Percentiles rank a stretch among this genome's conserved stretches.
phyloP scores from a whole-genome alignment of 2,888 invertebrate genomes.

The Cantharis rufa region DNA sequence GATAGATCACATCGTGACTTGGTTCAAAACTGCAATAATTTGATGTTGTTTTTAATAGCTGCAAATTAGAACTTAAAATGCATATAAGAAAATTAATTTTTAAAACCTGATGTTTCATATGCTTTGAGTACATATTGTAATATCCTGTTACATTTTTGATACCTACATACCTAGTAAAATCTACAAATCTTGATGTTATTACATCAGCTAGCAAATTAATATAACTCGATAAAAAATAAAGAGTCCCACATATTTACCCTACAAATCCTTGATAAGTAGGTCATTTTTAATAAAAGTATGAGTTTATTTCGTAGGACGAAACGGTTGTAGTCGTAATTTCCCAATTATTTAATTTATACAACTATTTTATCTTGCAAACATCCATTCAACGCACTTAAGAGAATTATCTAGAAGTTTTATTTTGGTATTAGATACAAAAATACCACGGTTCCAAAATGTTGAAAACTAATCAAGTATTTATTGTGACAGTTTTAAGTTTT shows the following conservation, averaged over 20 bases:
- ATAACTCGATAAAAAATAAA: background rate
- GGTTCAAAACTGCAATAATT: too few species aligned
- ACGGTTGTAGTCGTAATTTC: conserved; percentile 1
- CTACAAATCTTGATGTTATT: background rate
- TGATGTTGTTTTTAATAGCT: too few species aligned
- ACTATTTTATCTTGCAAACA: conserved; percentile 3
- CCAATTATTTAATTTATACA: conserved; percentile 4
- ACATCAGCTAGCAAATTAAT: background rate
- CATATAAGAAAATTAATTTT: too few species aligned
- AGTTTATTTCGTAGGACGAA: conserved; percentile 4
- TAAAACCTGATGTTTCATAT: background rate
- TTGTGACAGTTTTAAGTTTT: background rate
- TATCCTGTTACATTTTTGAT: background rate
- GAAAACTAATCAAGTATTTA: background rate
- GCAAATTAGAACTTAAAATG: too few species aligned
- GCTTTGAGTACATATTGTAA: background rate
- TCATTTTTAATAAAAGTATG: conserved; percentile 4
- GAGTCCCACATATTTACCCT: background rate
- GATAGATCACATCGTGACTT: too few species aligned
- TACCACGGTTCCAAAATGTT: background rate
- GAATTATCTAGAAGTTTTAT: background rate
- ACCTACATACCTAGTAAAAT: background rate
- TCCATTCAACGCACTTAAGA: conserved; percentile 1
- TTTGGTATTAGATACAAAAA: background rate
- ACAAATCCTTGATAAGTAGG: conserved; percentile 1